These are phyloP conservation scores for Zaprionus lachaisei DNA, from an alignment of 1,140 invertebrate genomes.

Conservation along the genomic window DNA sequence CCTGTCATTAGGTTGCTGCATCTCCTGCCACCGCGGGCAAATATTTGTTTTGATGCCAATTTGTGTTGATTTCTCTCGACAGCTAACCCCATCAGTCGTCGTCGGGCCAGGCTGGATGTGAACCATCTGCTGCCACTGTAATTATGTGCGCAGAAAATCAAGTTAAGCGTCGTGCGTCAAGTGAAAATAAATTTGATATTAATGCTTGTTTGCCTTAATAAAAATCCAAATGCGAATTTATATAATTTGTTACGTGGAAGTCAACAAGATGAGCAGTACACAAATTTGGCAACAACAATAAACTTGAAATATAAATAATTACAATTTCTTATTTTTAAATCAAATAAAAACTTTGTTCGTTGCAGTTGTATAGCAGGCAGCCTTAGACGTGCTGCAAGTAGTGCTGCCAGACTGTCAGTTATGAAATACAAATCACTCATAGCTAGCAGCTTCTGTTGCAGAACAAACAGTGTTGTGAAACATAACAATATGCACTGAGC, in stretches of 20 bases:
- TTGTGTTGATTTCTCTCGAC: constrained; percentile 78
- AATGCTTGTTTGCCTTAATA: constrained; percentile 81
- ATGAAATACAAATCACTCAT: background rate
- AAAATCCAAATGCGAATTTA: constrained; percentile 44
- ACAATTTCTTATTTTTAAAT: background rate
- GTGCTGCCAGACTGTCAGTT: constrained; percentile 8
- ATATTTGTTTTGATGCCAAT: constrained; percentile 82
- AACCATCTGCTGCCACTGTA: constrained; percentile 64
- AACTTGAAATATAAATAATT: constrained; percentile 6
- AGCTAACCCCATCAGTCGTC: constrained; percentile 48
- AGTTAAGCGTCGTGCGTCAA: constrained; percentile 35
- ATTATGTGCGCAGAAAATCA: constrained; percentile 49
- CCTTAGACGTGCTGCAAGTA: background rate
- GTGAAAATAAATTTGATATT: constrained; percentile 71
- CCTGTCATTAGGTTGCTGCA: constrained; percentile 68
- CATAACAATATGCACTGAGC: background rate
- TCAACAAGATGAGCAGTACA: background rate
- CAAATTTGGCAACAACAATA: background rate
- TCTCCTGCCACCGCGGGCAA: constrained; percentile 72
- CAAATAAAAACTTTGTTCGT: background rate
- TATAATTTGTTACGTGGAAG: constrained; percentile 47
- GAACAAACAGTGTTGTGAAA: constrained; percentile 34
- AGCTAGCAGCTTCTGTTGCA: constrained; percentile 27
- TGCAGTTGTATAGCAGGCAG: constrained; percentile 5
- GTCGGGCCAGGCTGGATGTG: constrained; percentile 1